Percentiles rank a stretch among this genome's conserved stretches.
Conservation (phyloP, 2,888 invertebrate species). For the Nyleta sp. region DNA sequence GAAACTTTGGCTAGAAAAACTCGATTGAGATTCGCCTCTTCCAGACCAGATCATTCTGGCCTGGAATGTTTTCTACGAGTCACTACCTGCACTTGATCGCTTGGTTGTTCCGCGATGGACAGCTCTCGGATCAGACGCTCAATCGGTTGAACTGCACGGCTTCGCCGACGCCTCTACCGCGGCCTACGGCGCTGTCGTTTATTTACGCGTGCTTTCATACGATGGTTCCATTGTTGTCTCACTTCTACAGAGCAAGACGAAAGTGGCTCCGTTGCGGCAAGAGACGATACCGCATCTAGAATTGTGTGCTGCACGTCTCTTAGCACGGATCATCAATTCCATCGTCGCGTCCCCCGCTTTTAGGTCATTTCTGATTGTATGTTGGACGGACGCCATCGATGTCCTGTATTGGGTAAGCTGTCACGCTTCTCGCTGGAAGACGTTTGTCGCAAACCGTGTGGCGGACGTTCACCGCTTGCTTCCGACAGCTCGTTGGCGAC, state of each 20-base stretch:
- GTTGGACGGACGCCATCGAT: background rate
- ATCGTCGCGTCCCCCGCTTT: no score
- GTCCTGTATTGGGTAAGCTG: background rate
- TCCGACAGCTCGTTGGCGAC: background rate
- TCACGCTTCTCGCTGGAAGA: no score
- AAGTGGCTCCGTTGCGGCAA: conserved; percentile 7
- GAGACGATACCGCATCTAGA: conserved; percentile 1
- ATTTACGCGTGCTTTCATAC: background rate
- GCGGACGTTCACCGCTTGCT: background rate
- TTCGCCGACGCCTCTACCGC: conserved; percentile 13
- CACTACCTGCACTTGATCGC: background rate
- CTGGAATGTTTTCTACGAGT: background rate
- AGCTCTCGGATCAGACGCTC: background rate
- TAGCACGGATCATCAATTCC: no score
- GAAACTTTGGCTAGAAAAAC: background rate
- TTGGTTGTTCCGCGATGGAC: conserved; percentile 2
- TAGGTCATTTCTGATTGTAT: no score
- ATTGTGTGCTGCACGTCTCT: background rate
- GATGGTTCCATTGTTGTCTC: background rate
- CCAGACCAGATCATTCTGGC: background rate
- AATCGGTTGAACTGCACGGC: background rate
- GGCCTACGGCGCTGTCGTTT: conserved; percentile 9
- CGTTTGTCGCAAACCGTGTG: background rate
- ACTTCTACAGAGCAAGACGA: background rate
- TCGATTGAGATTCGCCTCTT: background rate